Base-by-base conservation (phyloP, 2,797 vertebrate genomes). In the Hoplostethus atlanticus region DNA sequence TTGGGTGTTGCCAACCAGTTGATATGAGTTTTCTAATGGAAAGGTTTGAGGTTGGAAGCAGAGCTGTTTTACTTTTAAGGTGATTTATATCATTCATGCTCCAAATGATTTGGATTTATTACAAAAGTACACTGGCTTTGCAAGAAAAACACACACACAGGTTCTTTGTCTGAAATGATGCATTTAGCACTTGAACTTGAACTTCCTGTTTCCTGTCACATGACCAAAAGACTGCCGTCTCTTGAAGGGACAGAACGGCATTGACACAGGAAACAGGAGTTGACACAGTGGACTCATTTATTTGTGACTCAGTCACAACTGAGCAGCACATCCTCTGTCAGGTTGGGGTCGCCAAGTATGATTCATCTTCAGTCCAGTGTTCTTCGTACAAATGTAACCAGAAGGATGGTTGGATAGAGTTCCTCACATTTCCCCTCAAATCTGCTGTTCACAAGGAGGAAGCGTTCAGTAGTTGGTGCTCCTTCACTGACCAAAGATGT, bases 1-100 rank as follows among this genome's bases (percentile, higher is more conserved):
- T 42, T 76, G 48, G 54, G 53, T 50, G 40, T 75, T 69, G 58
- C 70, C 47, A 82, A 1, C 53, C 53, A 65, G 61, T 42, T 10
- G 48, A 21, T 65, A 17, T 11, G 40, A 42, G 40, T 42, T 42
- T 9, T 42, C 3, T 1, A 4, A 2, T 13, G 16, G 30, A 51
- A 3, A 10, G 57, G 1, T 60, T 25, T 38, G 34, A 30, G 10
- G 60, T 52, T 54, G 30, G 42, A 42, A 2, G 40, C 40, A 42
- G 40, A 42, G 40, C 11, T 42, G 11, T 10, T 42, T 10, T 42
- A 12, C 11, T 42, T 42, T 9, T 42, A 3, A 42, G 40, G 3
- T 42, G 3, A 42, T 42, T 42, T 42, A 12, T 11, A 11, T 8
- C 7, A 36, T 3, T 42, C 40, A 42, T 11, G 11, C 10, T 12